Percentiles rank a stretch among this genome's conserved stretches.
Evolutionary conservation across 2,888 invertebrate species (phyloP).

Genomic region (Incurvaria masculella): DNA sequence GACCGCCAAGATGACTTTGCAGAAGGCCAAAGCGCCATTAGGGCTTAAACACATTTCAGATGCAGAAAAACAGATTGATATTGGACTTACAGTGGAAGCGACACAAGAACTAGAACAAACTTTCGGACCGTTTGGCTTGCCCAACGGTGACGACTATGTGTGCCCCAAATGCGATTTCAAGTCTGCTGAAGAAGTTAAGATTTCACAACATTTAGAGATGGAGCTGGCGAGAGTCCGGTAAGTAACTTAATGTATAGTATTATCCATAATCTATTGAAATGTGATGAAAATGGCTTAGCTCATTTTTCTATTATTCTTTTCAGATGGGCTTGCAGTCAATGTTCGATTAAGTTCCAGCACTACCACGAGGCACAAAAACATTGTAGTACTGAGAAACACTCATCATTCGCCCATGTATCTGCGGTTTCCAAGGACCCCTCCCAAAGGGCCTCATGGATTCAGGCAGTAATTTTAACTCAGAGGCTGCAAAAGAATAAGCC

Average conservation of each 20-base stretch:
- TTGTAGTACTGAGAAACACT: constrained; percentile 20
- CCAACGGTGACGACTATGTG: constrained; percentile 23
- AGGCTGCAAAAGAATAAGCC: too few relatives aligned
- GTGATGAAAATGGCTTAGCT: neutral
- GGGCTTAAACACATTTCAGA: too few relatives aligned
- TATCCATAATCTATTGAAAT: too few relatives aligned
- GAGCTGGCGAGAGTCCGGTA: constrained; percentile 43
- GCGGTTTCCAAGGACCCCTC: constrained; percentile 29
- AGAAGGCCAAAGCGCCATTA: constrained; percentile 17
- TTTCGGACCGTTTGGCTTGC: constrained; percentile 32
- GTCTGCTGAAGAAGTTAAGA: constrained; percentile 24
- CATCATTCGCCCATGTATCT: constrained; percentile 16
- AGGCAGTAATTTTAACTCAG: constrained; percentile 26
- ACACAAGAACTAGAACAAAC: constrained; percentile 25
- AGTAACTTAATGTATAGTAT: constrained; percentile 8
- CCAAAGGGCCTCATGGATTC: constrained; percentile 31
- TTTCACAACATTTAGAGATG: constrained; percentile 37
- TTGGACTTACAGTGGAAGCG: too few relatives aligned
- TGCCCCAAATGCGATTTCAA: constrained; percentile 35
- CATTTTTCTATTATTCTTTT: constrained; percentile 12
- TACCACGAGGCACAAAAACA: constrained; percentile 46
- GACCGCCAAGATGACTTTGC: constrained; percentile 20
- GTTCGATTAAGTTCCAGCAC: constrained; percentile 28
- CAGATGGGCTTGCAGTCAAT: constrained; percentile 43
- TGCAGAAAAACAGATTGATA: too few relatives aligned